phyloP scores from a whole-genome alignment of 1,140 invertebrate species.

The Dreissena polymorpha region DNA sequence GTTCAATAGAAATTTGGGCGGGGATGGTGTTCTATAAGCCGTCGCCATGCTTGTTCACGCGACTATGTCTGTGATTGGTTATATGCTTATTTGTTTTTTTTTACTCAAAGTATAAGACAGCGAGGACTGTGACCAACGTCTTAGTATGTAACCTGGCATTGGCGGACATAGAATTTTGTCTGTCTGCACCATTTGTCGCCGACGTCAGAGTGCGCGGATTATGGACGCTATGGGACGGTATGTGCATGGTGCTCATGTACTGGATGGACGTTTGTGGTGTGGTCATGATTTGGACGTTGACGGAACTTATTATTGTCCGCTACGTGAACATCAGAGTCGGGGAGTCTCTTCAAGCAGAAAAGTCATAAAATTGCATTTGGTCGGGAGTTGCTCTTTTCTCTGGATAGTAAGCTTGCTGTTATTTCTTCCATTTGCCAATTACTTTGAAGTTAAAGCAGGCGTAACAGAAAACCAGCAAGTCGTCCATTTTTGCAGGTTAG shows the following conservation, averaged over 20 bases:
- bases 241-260: slow-evolving; percentile 66
- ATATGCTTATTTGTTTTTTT: too few relatives aligned
- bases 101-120: too few relatives aligned
- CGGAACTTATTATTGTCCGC: too few relatives aligned
- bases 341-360: too few relatives aligned
- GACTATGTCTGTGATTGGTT: slow-evolving; percentile 74
- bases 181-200: slow-evolving; percentile 66
- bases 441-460: slow-evolving; percentile 63
- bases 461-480: slow-evolving; percentile 37
- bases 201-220: slow-evolving; percentile 61
- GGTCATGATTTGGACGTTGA: too few relatives aligned
- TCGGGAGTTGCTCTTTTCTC: slow-evolving; percentile 55
- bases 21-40: slow-evolving; percentile 62
- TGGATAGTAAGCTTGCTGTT: slow-evolving; percentile 62
- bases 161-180: slow-evolving; percentile 68
- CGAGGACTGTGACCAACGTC: slow-evolving; percentile 67
- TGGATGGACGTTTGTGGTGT: too few relatives aligned
- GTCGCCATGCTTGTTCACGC: slow-evolving; percentile 61
- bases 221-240: slow-evolving; percentile 67
- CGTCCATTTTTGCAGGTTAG: slow-evolving; percentile 69
- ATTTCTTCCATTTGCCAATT: slow-evolving; percentile 64
- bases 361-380: too few relatives aligned
- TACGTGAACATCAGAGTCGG: too few relatives aligned
- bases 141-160: slow-evolving; percentile 71
- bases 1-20: slow-evolving; percentile 65